Percentiles rank a stretch among this genome's conserved stretches.
phyloP scores from a whole-genome alignment of 2,113 vertebrate species.

The Piliocolobus tephrosceles region DNA sequence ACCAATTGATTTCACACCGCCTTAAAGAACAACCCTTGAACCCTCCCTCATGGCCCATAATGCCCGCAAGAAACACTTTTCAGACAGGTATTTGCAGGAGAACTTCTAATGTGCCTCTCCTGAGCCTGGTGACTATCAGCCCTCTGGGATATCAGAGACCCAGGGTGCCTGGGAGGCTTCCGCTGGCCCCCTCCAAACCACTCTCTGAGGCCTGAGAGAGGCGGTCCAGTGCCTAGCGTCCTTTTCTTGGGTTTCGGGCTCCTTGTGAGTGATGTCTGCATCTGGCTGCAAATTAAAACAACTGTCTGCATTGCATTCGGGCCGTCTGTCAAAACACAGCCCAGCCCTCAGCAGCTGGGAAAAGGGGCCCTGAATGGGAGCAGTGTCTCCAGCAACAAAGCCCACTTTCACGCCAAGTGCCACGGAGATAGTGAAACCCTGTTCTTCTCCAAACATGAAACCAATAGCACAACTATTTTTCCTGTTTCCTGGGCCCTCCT shows the following conservation, averaged over 20 bases:
- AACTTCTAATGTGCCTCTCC: neutral
- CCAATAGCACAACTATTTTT: slow-evolving; percentile 82
- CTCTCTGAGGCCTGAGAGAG: neutral
- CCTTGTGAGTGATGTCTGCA: slow-evolving; percentile 79
- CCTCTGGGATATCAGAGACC: neutral
- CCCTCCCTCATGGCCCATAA: neutral
- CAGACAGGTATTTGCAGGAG: neutral
- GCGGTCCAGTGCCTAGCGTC: slow-evolving; percentile 25
- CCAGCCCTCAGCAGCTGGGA: slow-evolving; percentile 86
- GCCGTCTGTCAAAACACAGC: slow-evolving; percentile 82
- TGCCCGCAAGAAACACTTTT: neutral
- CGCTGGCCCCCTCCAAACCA: neutral
- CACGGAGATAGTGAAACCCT: slow-evolving; percentile 85
- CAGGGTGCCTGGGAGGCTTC: neutral
- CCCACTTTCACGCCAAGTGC: slow-evolving; percentile 85
- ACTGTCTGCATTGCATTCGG: slow-evolving; percentile 79
- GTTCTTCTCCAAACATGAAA: slow-evolving; percentile 82
- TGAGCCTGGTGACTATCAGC: neutral
- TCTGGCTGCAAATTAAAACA: slow-evolving; percentile 81
- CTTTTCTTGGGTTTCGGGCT: slow-evolving; percentile 55
- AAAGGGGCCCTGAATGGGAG: slow-evolving; percentile 82
- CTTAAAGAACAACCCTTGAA: neutral
- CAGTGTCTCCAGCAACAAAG: slow-evolving; percentile 85
- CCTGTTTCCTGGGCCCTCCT: slow-evolving; percentile 84
- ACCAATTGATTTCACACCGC: too few relatives aligned